Evolutionary conservation across 2,113 vertebrate species (phyloP).

Genomic region (Eonycteris spelaea): DNA sequence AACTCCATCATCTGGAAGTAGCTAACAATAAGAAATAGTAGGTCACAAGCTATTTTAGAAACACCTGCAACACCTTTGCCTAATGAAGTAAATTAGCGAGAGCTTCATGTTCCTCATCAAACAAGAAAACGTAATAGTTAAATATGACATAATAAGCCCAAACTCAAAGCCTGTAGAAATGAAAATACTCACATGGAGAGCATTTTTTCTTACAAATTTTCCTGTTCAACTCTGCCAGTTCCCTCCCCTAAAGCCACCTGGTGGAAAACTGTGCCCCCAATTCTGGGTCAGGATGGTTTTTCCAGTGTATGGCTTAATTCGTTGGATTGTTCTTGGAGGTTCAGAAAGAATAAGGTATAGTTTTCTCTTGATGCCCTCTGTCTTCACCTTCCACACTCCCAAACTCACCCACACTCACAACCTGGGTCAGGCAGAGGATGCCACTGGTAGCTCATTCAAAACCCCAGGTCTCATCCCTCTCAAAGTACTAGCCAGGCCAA

Average conservation of each 20-base stretch:
- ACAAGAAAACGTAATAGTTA: not conserved
- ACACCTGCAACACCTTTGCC: slow-evolving; percentile 53
- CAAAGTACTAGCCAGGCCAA: not conserved
- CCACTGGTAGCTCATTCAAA: not conserved
- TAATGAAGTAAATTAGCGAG: slow-evolving; percentile 38
- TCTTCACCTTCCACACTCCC: no score
- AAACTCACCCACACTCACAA: not conserved
- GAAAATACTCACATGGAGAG: not conserved
- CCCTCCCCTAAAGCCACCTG: not conserved
- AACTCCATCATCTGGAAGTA: slow-evolving; percentile 62
- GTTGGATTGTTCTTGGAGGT: not conserved
- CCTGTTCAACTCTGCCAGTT: not conserved
- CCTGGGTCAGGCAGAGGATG: not conserved
- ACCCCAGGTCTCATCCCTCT: not conserved
- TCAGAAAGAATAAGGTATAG: not conserved
- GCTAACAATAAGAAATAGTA: slow-evolving; percentile 44
- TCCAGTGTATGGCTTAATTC: not conserved
- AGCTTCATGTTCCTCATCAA: not conserved
- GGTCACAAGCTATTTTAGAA: slow-evolving; percentile 25
- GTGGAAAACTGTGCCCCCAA: not conserved
- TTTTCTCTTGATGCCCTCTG: not conserved
- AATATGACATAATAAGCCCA: not conserved
- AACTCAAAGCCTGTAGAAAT: not conserved
- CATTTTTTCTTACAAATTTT: slow-evolving; percentile 34
- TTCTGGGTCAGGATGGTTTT: not conserved